Evolutionary conservation across 37 sponge, comb jelly and placozoan species (phyloP).

Genomic region (Halisarca cf. caerulea): DNA sequence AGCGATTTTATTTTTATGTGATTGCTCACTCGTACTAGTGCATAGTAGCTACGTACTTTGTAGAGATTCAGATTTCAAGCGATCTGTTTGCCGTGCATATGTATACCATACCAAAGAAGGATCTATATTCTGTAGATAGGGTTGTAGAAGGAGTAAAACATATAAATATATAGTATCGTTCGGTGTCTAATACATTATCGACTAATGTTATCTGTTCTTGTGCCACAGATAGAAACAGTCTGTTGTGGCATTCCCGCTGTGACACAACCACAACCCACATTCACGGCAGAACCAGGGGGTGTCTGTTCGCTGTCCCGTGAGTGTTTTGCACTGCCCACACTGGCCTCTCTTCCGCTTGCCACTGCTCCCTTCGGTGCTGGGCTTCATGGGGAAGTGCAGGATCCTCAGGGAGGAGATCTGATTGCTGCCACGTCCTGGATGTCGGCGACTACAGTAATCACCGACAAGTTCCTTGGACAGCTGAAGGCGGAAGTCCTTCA

Average conservation of each 20-base stretch:
- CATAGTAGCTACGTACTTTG: no score
- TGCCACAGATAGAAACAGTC: no score
- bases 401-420: background rate
- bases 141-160: no score
- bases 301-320: background rate
- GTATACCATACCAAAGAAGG: no score
- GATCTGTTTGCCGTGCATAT: no score
- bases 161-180: no score
- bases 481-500: conserved; percentile 18
- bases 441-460: conserved; percentile 23
- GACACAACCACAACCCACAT: conserved; percentile 33
- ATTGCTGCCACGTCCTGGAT: background rate
- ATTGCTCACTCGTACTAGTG: no score
- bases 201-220: no score
- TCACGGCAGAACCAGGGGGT: conserved; percentile 26
- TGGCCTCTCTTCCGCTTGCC: conserved; percentile 24
- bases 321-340: background rate
- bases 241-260: background rate
- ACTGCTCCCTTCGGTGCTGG: conserved; percentile 16
- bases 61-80: no score
- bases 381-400: conserved; percentile 12
- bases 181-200: no score
- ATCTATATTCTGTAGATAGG: no score
- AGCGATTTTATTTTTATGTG: no score
- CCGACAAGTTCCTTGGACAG: conserved; percentile 32